Conservation (phyloP, 1,140 invertebrate genomes). For the Sinonovacula constricta region DNA sequence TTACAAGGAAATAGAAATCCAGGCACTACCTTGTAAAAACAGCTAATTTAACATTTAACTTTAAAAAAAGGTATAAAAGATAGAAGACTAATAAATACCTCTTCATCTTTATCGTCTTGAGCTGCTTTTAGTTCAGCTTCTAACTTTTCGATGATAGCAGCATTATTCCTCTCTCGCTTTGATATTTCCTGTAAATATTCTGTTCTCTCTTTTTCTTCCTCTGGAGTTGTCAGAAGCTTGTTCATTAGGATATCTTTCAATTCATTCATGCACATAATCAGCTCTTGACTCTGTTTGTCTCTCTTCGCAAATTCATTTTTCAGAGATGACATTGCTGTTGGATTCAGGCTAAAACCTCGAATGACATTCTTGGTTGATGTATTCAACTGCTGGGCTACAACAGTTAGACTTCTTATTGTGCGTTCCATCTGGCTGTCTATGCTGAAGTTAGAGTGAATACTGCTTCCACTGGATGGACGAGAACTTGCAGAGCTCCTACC, state of each 20-base stretch:
- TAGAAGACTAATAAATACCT: no score
- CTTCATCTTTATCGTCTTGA: constrained; percentile 75
- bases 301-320: constrained; percentile 48
- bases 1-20: no score
- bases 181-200: constrained; percentile 73
- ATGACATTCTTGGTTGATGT: constrained; percentile 75
- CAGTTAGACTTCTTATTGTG: constrained; percentile 64
- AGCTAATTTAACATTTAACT: no score
- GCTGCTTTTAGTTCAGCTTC: constrained; percentile 73
- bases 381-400: constrained; percentile 72
- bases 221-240: constrained; percentile 75
- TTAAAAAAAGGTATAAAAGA: no score
- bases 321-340: constrained; percentile 67
- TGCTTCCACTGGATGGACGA: constrained; percentile 48
- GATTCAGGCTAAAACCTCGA: constrained; percentile 69
- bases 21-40: no score
- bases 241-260: constrained; percentile 73
- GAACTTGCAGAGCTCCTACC: constrained; percentile 11
- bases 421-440: constrained; percentile 66
- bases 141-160: constrained; percentile 73
- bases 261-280: constrained; percentile 69
- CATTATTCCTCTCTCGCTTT: constrained; percentile 72
- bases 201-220: constrained; percentile 75
- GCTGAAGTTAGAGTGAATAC: constrained; percentile 55
- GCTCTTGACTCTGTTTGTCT: constrained; percentile 31